A percentile compares a stretch with the other conserved stretches of the same genome.
Conservation (phyloP, 1,140 invertebrate species). For the Holotrichia oblita region DNA sequence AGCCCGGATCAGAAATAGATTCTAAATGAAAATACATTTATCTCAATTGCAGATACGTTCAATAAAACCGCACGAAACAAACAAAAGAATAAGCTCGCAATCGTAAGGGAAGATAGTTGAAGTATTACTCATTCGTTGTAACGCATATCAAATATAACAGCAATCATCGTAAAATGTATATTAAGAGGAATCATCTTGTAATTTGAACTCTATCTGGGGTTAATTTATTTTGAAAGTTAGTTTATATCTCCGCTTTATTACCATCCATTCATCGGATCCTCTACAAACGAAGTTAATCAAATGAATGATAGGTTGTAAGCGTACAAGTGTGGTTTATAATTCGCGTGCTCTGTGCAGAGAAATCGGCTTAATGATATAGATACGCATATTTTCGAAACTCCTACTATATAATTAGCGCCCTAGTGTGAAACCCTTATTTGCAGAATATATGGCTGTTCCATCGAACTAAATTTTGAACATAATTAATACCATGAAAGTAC, state of each 20-base stretch:
- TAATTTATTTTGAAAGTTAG: neutral
- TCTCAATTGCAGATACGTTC: neutral
- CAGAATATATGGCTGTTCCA: neutral
- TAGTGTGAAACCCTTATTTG: neutral
- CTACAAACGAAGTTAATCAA: slow-evolving; percentile 25
- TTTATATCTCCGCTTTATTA: slow-evolving; percentile 14
- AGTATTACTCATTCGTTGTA: neutral
- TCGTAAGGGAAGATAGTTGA: neutral
- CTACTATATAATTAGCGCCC: neutral
- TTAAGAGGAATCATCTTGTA: neutral
- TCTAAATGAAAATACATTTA: neutral
- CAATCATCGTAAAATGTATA: neutral
- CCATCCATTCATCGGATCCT: slow-evolving; percentile 11
- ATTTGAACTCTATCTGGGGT: slow-evolving; percentile 1
- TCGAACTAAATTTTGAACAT: neutral
- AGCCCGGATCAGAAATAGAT: neutral
- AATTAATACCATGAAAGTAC: neutral
- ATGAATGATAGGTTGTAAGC: slow-evolving; percentile 8
- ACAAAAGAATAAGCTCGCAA: neutral
- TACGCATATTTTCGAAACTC: neutral
- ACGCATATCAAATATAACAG: neutral
- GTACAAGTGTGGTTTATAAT: neutral
- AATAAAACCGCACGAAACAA: neutral
- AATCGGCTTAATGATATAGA: neutral
- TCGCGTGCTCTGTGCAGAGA: neutral